phyloP scores from a whole-genome alignment of 2,113 vertebrate species.

The Lates calcarifer region DNA sequence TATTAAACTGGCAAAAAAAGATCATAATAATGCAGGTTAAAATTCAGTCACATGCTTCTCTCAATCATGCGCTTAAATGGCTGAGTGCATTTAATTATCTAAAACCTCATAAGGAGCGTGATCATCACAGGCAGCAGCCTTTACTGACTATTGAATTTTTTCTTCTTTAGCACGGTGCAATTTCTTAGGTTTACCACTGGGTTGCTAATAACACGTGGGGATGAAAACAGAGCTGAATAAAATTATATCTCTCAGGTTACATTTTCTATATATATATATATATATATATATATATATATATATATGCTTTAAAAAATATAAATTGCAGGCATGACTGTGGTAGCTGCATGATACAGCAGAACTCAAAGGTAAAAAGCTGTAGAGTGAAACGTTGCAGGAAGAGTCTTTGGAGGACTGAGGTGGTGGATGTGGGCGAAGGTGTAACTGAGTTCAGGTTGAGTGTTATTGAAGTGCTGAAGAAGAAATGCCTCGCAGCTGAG shows the following conservation, averaged over 20 bases:
- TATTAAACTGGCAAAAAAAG: conserved; percentile 46
- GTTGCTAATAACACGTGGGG: conserved; percentile 35
- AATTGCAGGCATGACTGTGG: neutral
- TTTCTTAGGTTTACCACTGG: conserved; percentile 58
- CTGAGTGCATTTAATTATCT: conserved; percentile 77
- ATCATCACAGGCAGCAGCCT: conserved; percentile 61
- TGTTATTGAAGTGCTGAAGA: conserved; percentile 70
- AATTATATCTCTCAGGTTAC: neutral
- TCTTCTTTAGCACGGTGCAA: conserved; percentile 23
- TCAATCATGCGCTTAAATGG: conserved; percentile 61
- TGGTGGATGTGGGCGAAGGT: conserved; percentile 55
- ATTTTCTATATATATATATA: neutral
- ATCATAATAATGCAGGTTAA: conserved; percentile 39
- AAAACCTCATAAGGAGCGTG: conserved; percentile 68
- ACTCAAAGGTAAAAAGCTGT: neutral
- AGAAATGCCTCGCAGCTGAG: conserved; percentile 80
- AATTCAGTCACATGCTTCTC: conserved; percentile 34
- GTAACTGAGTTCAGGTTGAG: conserved; percentile 67
- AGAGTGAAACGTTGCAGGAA: conserved; percentile 15
- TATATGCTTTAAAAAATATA: neutral
- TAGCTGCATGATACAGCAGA: conserved; percentile 2
- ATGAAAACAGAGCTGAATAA: conserved; percentile 21
- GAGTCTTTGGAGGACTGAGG: conserved; percentile 2
- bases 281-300: neutral
- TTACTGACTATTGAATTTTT: conserved; percentile 61